Base-by-base conservation (phyloP, 2,888 invertebrate species). In the Nomada hirtipes region DNA sequence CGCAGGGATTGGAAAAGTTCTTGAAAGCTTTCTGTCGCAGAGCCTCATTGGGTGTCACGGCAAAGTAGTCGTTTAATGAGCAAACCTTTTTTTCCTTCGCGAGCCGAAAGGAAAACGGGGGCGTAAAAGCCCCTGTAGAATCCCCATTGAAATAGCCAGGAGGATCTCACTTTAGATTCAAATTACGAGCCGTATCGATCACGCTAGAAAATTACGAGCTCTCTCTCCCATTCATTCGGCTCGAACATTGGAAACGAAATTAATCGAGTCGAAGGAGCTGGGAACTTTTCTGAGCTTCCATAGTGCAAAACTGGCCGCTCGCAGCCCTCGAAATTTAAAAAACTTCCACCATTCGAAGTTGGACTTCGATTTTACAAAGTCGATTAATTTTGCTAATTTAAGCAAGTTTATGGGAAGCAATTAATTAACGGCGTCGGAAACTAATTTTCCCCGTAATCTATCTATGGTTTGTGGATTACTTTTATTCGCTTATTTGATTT, bases 61-160 rank as follows among this genome's bases (percentile, higher is more conserved):
- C 61, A 64, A 74, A 63, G 63, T 70, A 79, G 64, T 70, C 70
- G 70, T 80, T 82, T 82, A 82, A 82, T 57, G 82, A 82, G 82
- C 82, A 79, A 79, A 75, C 65, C 75, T 79, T 67, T 78, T 80
- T 61, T 64, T 67, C 44, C 10, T 15, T 26, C 36, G 47, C 26
- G 26, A 53, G 15, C 47, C 52, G 15, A 74, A 53, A 18, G 52
- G 50, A 13, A 18, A 4, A 4, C 0, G 13, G 63, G 10, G n/a
- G 57, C 53, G n/a, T 20, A 67, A 67, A 73, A 52, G 57, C 20
- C n/a, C 26, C 1, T n/a, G 52, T 2, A 11, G 64, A 68, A 55
- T 18, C 15, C n/a, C 36, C 59, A 70, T 79, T 70, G 69, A 76
- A 76, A 70, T 70, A 36, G 29, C 55, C 10, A 3, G 13, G 18